Evolutionary conservation across 2,797 vertebrate species (phyloP).

Genomic region (Scyliorhinus canicula): DNA sequence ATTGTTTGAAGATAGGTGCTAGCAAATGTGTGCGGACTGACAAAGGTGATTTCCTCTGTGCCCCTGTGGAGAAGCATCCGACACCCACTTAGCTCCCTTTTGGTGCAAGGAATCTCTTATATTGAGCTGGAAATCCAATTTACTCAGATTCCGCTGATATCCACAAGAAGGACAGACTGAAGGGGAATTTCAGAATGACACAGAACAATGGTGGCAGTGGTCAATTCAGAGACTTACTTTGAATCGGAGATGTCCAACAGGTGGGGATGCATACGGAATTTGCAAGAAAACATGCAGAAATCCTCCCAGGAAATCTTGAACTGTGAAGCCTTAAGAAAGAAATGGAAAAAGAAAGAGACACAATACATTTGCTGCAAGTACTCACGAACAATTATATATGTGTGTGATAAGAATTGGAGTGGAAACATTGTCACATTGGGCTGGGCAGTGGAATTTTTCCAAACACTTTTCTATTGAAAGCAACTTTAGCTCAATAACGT

Average conservation of each 20-base stretch:
- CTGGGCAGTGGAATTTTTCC: too few species aligned
- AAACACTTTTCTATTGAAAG: too few species aligned
- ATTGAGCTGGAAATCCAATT: not conserved
- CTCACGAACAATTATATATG: not conserved
- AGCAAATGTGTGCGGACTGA: not conserved
- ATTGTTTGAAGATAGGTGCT: not conserved
- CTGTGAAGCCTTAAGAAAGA: not conserved
- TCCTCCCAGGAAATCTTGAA: slow-evolving; percentile 30
- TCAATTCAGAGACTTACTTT: not conserved
- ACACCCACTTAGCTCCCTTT: not conserved
- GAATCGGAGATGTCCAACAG: slow-evolving; percentile 8
- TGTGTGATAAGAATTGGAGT: not conserved
- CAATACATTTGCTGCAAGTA: not conserved
- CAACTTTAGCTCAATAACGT: not conserved
- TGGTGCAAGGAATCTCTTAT: not conserved
- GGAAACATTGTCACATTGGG: not conserved
- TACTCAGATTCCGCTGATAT: not conserved
- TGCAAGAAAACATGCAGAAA: not conserved
- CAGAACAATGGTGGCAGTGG: not conserved
- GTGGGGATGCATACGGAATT: slow-evolving; percentile 16
- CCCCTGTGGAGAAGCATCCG: not conserved
- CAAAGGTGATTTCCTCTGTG: not conserved
- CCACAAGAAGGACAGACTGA: not conserved
- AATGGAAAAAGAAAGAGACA: not conserved
- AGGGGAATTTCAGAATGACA: not conserved